phyloP scores from a whole-genome alignment of 2,888 invertebrate species.

The Tridacna crocea region DNA sequence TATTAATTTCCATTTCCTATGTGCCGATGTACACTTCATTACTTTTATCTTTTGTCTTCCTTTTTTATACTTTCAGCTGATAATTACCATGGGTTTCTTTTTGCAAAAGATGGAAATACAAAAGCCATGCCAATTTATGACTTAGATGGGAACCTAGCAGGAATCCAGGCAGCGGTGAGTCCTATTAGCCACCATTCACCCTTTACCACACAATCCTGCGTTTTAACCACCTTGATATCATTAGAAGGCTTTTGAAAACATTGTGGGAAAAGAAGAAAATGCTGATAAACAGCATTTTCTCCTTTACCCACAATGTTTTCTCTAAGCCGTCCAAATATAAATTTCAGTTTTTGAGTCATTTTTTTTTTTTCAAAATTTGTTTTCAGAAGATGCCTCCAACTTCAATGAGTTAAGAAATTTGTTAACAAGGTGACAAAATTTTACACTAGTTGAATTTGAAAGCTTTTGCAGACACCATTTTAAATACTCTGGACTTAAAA shows the following conservation, averaged over 20 bases:
- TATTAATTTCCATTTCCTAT: slow-evolving; percentile 29
- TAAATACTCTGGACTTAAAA: no score
- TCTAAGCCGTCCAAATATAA: no score
- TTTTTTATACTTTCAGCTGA: slow-evolving; percentile 69
- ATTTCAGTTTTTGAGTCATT: no score
- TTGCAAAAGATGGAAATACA: slow-evolving; percentile 69
- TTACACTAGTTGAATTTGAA: no score
- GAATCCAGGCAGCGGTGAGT: slow-evolving; percentile 73
- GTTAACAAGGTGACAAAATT: no score
- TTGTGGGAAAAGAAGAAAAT: neutral
- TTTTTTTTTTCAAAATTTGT: no score
- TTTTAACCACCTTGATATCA: neutral
- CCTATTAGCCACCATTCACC: neutral
- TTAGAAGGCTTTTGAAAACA: neutral
- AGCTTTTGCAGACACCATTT: no score
- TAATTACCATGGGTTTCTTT: slow-evolving; percentile 78
- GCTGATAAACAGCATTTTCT: neutral
- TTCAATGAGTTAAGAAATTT: no score
- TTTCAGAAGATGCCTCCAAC: no score
- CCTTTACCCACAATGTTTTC: neutral
- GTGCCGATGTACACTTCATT: slow-evolving; percentile 22
- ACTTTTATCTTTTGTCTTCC: slow-evolving; percentile 22
- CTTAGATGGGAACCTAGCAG: slow-evolving; percentile 74
- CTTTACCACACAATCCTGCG: neutral
- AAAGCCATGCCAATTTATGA: slow-evolving; percentile 77